These are phyloP conservation scores for Notoglanidium macrostoma DNA, from an alignment of 2,797 vertebrate species.

Conservation along the genomic window DNA sequence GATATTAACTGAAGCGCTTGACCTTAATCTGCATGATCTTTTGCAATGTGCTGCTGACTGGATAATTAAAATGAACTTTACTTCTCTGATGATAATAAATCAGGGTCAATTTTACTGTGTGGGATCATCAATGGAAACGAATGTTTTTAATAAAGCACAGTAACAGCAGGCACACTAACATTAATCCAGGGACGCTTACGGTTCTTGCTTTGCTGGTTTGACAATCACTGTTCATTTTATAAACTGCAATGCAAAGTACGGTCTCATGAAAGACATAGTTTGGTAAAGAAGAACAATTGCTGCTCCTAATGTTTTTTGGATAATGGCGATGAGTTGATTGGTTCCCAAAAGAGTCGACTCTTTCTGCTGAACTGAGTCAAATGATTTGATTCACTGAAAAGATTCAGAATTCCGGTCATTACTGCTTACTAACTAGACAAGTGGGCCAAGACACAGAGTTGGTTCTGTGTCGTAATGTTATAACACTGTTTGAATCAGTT, in stretches of 20 bases:
- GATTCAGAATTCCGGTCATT: not conserved
- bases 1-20: no score
- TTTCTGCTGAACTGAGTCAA: not conserved
- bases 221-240: not conserved
- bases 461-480: not conserved
- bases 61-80: no score
- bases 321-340: not conserved
- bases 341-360: not conserved
- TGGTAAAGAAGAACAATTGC: not conserved
- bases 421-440: not conserved
- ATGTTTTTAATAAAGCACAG: not conserved
- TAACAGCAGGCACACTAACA: no score
- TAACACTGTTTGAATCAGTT: not conserved
- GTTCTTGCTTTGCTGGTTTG: not conserved
- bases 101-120: no score
- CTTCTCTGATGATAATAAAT: no score
- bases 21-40: no score
- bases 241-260: not conserved
- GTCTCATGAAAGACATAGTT: not conserved
- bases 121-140: no score
- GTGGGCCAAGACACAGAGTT: no score
- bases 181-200: not conserved
- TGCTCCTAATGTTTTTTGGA: not conserved
- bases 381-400: not conserved
- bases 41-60: no score